Conservation (phyloP, 2,797 vertebrate genomes). For the Melanotaenia trifasciata region DNA sequence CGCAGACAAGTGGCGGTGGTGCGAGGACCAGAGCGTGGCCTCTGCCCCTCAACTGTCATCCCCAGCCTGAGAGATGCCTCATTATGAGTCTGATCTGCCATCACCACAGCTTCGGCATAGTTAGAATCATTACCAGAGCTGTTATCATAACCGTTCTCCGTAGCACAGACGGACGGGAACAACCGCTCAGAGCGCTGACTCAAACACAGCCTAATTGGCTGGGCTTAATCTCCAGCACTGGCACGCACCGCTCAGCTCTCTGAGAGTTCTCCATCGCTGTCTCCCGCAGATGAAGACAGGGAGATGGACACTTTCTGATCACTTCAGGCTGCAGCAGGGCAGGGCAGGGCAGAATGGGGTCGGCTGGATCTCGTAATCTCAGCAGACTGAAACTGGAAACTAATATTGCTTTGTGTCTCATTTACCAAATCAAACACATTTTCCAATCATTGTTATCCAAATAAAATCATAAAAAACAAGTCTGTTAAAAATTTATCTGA, state of each 20-base stretch:
- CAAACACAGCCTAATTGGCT: constrained; percentile 73
- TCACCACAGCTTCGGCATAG: constrained; percentile 28
- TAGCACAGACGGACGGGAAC: constrained; percentile 62
- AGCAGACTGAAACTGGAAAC: neutral
- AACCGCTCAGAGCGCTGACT: constrained; percentile 66
- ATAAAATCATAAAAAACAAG: neutral
- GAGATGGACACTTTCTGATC: constrained; percentile 53
- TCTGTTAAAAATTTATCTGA: neutral
- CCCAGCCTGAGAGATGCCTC: constrained; percentile 27
- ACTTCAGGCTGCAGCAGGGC: constrained; percentile 12
- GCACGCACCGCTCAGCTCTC: constrained; percentile 47
- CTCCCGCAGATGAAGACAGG: constrained; percentile 44
- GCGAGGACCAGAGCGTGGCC: constrained; percentile 16
- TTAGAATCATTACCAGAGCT: constrained; percentile 59
- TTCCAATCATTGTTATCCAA: neutral
- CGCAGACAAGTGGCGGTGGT: constrained; percentile 25
- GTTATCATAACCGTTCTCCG: constrained; percentile 57
- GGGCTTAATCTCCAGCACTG: constrained; percentile 59
- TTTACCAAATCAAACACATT: neutral
- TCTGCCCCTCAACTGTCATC: constrained; percentile 18
- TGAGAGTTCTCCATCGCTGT: constrained; percentile 55
- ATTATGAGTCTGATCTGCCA: constrained; percentile 28
- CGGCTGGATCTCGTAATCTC: neutral
- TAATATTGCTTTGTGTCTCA: neutral
- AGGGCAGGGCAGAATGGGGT: neutral